phyloP scores from a whole-genome alignment of 2,888 invertebrate genomes.

The Charanyca ferruginea region DNA sequence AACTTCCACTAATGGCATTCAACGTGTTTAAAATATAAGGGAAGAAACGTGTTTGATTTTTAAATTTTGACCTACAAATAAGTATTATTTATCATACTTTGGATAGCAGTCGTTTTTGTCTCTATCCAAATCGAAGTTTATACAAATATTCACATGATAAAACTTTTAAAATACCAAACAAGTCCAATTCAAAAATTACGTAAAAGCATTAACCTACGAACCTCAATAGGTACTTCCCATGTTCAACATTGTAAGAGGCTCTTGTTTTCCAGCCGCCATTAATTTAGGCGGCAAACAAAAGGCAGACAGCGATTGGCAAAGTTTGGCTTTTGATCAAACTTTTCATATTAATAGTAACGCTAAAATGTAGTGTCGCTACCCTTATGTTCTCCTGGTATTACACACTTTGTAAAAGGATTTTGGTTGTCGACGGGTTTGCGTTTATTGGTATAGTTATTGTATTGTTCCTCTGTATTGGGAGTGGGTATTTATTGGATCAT shows the following conservation, averaged over 20 bases:
- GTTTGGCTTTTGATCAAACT: constrained; percentile 78
- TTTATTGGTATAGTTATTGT: constrained; percentile 7
- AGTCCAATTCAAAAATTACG: constrained; percentile 4
- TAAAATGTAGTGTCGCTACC: constrained; percentile 60
- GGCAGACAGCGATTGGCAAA: constrained; percentile 79
- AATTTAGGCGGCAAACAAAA: constrained; percentile 74
- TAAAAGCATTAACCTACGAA: constrained; percentile 42
- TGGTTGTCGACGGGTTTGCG: constrained; percentile 8
- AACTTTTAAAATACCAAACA: not conserved
- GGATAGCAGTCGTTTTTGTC: too few species aligned
- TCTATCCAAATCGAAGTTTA: too few species aligned
- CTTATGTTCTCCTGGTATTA: constrained; percentile 49
- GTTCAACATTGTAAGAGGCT: constrained; percentile 32
- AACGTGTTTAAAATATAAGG: too few species aligned
- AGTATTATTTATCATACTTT: too few species aligned
- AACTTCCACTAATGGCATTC: too few species aligned
- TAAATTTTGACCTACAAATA: too few species aligned
- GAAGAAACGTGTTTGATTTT: too few species aligned
- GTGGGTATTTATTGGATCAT: not conserved
- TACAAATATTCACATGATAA: not conserved
- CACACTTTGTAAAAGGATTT: constrained; percentile 49
- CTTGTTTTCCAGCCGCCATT: constrained; percentile 69
- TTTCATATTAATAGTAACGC: constrained; percentile 78
- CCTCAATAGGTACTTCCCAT: constrained; percentile 41
- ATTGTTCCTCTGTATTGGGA: constrained; percentile 1